A percentile compares a stretch with the other conserved stretches of the same genome.
Conservation (phyloP, 2,888 invertebrate species). For the Chaitophorus viminalis region DNA sequence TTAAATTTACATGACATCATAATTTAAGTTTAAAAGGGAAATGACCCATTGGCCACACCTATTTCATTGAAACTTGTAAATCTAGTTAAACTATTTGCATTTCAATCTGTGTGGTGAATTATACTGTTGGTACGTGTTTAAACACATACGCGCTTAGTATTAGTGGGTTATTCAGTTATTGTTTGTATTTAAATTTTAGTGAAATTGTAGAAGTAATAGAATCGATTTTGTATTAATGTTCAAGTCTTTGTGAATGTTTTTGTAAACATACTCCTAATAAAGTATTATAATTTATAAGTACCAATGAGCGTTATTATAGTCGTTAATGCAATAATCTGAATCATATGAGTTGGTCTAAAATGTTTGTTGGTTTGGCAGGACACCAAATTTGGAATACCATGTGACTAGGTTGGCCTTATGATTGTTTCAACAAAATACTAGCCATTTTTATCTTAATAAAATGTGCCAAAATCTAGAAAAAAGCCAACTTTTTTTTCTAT, state of each 20-base stretch:
- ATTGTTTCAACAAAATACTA: neutral
- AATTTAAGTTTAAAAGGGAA: neutral
- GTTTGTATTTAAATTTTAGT: neutral
- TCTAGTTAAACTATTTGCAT: neutral
- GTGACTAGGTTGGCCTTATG: neutral
- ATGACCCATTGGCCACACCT: neutral
- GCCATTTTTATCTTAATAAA: neutral
- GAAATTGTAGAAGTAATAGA: neutral
- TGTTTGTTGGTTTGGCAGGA: neutral
- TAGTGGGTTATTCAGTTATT: neutral
- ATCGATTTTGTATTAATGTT: neutral
- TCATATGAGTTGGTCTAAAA: neutral
- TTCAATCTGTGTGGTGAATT: neutral
- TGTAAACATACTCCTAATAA: neutral
- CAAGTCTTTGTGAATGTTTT: neutral
- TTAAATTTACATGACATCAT: neutral
- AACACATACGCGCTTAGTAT: neutral
- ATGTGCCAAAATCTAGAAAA: neutral
- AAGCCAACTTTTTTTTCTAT: neutral
- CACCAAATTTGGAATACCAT: neutral
- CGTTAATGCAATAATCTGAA: neutral
- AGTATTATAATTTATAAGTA: neutral
- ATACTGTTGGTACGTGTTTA: neutral
- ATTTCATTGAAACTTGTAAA: neutral
- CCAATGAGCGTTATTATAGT: neutral